Percentiles rank a stretch among this genome's conserved stretches.
Conservation (phyloP, 1,140 invertebrate genomes). For the Lepidurus arcticus region DNA sequence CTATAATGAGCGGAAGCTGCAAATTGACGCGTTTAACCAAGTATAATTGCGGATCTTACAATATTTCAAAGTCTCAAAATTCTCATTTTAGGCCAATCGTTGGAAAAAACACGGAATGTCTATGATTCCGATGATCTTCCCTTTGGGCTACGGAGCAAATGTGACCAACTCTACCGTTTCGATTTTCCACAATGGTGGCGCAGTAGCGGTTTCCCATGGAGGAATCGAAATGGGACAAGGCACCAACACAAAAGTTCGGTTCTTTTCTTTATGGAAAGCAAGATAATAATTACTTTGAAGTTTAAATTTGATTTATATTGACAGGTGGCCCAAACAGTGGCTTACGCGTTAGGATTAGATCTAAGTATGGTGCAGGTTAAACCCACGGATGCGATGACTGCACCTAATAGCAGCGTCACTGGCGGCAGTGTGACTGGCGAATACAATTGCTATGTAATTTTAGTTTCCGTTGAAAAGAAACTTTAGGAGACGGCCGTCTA, state of each 20-base stretch:
- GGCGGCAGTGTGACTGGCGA: conserved; percentile 69
- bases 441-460: conserved; percentile 55
- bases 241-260: conserved; percentile 60
- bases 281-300: conserved; percentile 2
- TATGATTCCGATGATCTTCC: conserved; percentile 61
- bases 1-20: conserved; percentile 37
- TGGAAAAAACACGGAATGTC: conserved; percentile 71
- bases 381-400: conserved; percentile 55
- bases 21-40: conserved; percentile 30
- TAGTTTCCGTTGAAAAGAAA: conserved; percentile 43
- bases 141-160: conserved; percentile 43
- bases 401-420: conserved; percentile 57
- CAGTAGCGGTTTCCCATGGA: conserved; percentile 65
- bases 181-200: conserved; percentile 68
- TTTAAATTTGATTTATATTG: background rate
- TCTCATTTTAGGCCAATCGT: conserved; percentile 52
- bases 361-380: conserved; percentile 62
- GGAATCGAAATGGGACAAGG: conserved; percentile 84
- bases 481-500: conserved; percentile 17
- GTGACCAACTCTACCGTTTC: conserved; percentile 60
- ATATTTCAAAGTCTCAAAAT: background rate
- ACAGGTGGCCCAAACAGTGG: conserved; percentile 70
- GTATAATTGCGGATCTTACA: background rate
- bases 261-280: background rate
- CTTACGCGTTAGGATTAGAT: conserved; percentile 64